Conservation (phyloP, 2,113 vertebrate genomes). For the Castor canadensis region DNA sequence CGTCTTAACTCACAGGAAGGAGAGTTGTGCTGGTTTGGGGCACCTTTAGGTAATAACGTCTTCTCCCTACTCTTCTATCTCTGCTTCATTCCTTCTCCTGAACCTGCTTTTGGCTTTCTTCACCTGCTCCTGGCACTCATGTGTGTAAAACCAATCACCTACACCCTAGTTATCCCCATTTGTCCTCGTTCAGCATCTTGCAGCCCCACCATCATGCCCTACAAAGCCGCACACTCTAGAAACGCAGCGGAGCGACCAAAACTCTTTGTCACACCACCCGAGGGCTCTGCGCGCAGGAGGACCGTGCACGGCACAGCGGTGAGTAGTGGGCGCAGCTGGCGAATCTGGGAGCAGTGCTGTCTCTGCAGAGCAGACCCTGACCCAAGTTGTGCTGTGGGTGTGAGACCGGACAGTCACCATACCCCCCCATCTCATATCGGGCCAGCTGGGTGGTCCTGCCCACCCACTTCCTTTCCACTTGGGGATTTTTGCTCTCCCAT, state of each 20-base stretch:
- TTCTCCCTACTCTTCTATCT: conserved; percentile 83
- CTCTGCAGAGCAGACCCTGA: not conserved
- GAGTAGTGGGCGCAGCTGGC: conserved; percentile 61
- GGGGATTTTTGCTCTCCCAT: not conserved
- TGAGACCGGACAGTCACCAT: rapidly evolving
- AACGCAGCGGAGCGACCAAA: conserved; percentile 89
- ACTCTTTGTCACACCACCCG: conserved; percentile 84
- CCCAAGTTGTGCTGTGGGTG: rapidly evolving
- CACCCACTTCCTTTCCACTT: not conserved
- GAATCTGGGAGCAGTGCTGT: not conserved
- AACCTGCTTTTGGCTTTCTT: conserved; percentile 83
- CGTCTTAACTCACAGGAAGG: not conserved
- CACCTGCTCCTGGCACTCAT: conserved; percentile 81
- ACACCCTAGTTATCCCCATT: conserved; percentile 94
- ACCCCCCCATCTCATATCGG: not conserved
- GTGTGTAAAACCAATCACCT: conserved; percentile 82
- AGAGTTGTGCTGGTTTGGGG: conserved; percentile 81
- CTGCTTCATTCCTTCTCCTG: conserved; percentile 80
- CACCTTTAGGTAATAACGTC: conserved; percentile 85
- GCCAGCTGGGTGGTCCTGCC: not conserved
- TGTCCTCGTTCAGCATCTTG: conserved; percentile 99
- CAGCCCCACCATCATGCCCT: conserved; percentile 94
- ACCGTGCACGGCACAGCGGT: conserved; percentile 82
- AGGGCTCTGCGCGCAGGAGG: conserved; percentile 85
- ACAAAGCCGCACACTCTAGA: conserved; percentile 91